phyloP scores from a whole-genome alignment of 2,113 vertebrate species.

The Pitta sordida region DNA sequence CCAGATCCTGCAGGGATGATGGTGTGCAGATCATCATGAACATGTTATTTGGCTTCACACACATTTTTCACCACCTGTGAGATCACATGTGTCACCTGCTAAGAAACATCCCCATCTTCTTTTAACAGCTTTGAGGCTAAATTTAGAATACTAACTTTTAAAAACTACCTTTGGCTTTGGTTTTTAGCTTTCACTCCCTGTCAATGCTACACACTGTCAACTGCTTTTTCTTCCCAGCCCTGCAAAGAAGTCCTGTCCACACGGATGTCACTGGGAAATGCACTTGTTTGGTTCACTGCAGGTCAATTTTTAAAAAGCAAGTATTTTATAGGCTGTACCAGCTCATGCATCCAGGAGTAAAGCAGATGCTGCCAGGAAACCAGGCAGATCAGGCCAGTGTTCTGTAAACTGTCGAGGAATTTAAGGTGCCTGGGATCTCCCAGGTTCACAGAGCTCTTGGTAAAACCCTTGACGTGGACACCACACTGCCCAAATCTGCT shows the following conservation, averaged over 20 bases:
- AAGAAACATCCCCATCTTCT: neutral
- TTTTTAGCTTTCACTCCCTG: neutral
- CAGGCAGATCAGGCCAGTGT: neutral
- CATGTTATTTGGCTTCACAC: fast-evolving
- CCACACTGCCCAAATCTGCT: neutral
- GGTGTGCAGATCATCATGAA: neutral
- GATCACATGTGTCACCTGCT: neutral
- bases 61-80: neutral
- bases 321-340: neutral
- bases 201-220: neutral
- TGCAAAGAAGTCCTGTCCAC: neutral
- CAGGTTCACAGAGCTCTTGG: neutral
- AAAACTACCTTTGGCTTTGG: neutral
- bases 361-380: neutral
- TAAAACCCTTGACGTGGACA: neutral
- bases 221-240: neutral
- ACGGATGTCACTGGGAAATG: neutral
- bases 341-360: neutral
- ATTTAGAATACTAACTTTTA: neutral
- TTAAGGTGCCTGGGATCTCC: neutral
- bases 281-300: neutral
- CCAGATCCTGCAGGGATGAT: neutral
- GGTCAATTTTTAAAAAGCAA: neutral
- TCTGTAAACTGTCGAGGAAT: neutral
- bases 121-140: neutral